phyloP scores from a whole-genome alignment of 2,888 invertebrate genomes.

The Salticus scenicus region DNA sequence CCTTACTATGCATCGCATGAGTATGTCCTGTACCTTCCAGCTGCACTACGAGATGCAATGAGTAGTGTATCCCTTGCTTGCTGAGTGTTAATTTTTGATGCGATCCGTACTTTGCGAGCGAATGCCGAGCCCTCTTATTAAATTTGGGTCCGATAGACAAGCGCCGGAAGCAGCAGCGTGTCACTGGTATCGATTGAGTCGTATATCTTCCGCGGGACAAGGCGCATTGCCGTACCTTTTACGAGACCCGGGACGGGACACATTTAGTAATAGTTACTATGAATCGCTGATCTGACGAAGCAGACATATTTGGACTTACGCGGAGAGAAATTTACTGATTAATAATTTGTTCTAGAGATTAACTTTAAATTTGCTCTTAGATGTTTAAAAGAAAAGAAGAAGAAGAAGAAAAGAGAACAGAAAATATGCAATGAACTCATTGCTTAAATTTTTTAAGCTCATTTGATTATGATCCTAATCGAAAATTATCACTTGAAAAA shows the following conservation, averaged over 20 bases:
- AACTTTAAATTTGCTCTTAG: too few relatives aligned
- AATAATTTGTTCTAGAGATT: too few relatives aligned
- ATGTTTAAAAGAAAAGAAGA: too few relatives aligned
- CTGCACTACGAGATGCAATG: background rate
- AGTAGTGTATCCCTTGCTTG: background rate
- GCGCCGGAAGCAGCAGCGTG: constrained; percentile 33
- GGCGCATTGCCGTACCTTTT: constrained; percentile 8
- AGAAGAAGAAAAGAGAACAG: too few relatives aligned
- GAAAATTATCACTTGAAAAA: too few relatives aligned
- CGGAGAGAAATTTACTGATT: too few relatives aligned
- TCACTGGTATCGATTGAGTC: constrained; percentile 54
- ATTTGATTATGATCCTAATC: too few relatives aligned
- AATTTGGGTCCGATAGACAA: constrained; percentile 43
- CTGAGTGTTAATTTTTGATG: constrained; percentile 50
- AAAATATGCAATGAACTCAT: too few relatives aligned
- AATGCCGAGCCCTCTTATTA: constrained; percentile 43
- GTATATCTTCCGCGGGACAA: constrained; percentile 23
- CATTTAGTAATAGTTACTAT: too few relatives aligned
- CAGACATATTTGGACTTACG: background rate
- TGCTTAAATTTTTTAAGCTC: too few relatives aligned
- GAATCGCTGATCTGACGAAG: background rate
- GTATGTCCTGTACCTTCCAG: background rate
- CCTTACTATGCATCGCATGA: too few relatives aligned
- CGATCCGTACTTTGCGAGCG: constrained; percentile 25
- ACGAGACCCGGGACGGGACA: constrained; percentile 22